Base-by-base conservation (phyloP, 2,113 vertebrate genomes). In the Mustela nigripes region DNA sequence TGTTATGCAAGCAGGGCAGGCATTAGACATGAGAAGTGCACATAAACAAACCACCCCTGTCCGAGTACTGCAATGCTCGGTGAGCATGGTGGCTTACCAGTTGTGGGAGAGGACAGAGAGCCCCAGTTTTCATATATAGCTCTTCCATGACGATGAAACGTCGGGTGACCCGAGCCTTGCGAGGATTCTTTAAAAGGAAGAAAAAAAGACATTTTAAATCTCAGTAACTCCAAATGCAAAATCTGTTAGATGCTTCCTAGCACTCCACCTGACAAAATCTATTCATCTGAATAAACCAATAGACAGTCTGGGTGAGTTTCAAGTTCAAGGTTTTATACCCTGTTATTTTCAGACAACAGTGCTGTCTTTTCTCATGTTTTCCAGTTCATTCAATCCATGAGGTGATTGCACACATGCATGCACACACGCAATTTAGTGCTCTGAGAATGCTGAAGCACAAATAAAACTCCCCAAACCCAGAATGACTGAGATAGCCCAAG, bases 141-240 rank as follows among this genome's bases (percentile, higher is more conserved):
- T 99, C 99, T 98, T 99, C 99, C 7, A 99, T 99, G 4, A 99
- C 98, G 22, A 99, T 99, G 98, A 99, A 99, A 58, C 99, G 99
- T 69, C 99, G 98, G 69, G 99, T 99, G 80, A 99, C 99, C 97
- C 99, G 98, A 60, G 99, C 99, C 97, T 99, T 99, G 18, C 99
- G 99, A 97, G 99, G 99, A 99, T 99, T 99, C 99, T 98, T 97
- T 63, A 87, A 95, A 79, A 95, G 24, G 78, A 39, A 85, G 18
- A 80, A 39, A 63, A 76, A 63, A 62, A 36, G 50, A 76, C 9
- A 22, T 65, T 50, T 90, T 83, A 92, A 45, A 53, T 90, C 45
- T 89, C 21, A 91, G 12, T 53, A 86, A 67, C 26, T 89, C 11
- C 79, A 95, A 65, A 91, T 4, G 83, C 4, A 93, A 28, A 88